Evolutionary conservation across 2,888 invertebrate genomes (phyloP).

Genomic region (Sinopyrophorus schimmeli): DNA sequence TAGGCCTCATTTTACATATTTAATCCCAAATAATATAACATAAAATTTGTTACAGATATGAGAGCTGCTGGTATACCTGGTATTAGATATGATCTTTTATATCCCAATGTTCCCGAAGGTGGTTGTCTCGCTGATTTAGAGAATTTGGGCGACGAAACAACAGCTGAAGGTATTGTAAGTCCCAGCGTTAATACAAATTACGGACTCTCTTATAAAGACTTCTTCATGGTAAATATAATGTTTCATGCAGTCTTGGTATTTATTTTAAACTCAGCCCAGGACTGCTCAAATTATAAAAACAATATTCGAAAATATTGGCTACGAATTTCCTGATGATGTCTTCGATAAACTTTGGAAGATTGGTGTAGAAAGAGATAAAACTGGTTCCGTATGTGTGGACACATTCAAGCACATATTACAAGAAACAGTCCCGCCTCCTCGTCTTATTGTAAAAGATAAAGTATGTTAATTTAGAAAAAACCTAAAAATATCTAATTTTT

Average conservation of each 20-base stretch:
- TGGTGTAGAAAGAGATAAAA: constrained; percentile 57
- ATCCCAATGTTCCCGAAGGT: constrained; percentile 41
- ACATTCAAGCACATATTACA: constrained; percentile 55
- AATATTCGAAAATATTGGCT: constrained; percentile 61
- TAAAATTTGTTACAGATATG: constrained; percentile 34
- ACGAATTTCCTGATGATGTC: constrained; percentile 56
- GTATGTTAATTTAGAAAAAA: constrained; percentile 6
- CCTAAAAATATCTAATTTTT: too few species aligned
- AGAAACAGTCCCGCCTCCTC: constrained; percentile 37
- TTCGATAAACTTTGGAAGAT: constrained; percentile 59
- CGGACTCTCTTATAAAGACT: constrained; percentile 53
- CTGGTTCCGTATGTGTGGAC: constrained; percentile 61
- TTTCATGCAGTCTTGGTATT: constrained; percentile 1
- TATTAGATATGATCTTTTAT: constrained; percentile 41
- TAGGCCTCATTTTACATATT: constrained; percentile 29
- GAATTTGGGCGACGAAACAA: constrained; percentile 47
- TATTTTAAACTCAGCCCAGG: constrained; percentile 44
- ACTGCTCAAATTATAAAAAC: constrained; percentile 49
- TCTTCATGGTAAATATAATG: constrained; percentile 46
- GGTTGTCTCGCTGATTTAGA: constrained; percentile 45
- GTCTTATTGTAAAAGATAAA: constrained; percentile 77
- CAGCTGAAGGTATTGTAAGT: constrained; percentile 49
- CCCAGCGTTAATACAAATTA: constrained; percentile 56
- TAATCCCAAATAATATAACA: neutral
- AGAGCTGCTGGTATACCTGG: constrained; percentile 46